Percentiles rank a stretch among this genome's conserved stretches.
Evolutionary conservation across 2,888 invertebrate species (phyloP).

Genomic region (Tuberolachnus salignus): DNA sequence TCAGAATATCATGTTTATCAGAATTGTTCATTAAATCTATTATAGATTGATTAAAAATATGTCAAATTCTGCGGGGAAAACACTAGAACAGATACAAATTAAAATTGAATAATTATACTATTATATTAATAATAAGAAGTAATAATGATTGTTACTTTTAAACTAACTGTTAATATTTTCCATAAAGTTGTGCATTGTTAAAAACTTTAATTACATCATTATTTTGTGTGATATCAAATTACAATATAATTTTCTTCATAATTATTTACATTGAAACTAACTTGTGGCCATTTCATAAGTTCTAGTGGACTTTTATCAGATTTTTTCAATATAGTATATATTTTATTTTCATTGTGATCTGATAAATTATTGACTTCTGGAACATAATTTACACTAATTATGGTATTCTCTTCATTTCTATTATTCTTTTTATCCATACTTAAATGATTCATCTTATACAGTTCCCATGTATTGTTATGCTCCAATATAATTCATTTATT

Average conservation of each 20-base stretch:
- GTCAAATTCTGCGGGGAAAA: neutral
- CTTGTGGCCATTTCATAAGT: neutral
- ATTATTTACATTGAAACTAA: neutral
- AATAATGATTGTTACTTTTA: neutral
- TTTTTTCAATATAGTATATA: neutral
- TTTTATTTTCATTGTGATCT: neutral
- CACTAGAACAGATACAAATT: neutral
- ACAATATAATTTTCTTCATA: neutral
- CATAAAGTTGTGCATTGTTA: neutral
- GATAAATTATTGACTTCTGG: neutral
- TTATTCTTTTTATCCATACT: conserved; percentile 5
- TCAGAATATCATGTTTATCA: neutral
- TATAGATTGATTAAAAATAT: neutral
- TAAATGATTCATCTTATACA: neutral
- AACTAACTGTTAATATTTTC: conserved; percentile 4
- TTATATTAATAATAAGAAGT: too few species aligned
- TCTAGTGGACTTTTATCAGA: neutral
- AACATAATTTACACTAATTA: neutral
- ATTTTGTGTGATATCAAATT: neutral
- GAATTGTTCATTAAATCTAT: too few species aligned
- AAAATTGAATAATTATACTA: too few species aligned
- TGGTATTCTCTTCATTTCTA: neutral
- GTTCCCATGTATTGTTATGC: neutral
- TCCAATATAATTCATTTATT: neutral
- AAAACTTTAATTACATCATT: neutral